Evolutionary conservation across 2,797 vertebrate species (phyloP), one percentile per base, ranked within the genome.

Genomic region (Tenualosa ilisha): DNA sequence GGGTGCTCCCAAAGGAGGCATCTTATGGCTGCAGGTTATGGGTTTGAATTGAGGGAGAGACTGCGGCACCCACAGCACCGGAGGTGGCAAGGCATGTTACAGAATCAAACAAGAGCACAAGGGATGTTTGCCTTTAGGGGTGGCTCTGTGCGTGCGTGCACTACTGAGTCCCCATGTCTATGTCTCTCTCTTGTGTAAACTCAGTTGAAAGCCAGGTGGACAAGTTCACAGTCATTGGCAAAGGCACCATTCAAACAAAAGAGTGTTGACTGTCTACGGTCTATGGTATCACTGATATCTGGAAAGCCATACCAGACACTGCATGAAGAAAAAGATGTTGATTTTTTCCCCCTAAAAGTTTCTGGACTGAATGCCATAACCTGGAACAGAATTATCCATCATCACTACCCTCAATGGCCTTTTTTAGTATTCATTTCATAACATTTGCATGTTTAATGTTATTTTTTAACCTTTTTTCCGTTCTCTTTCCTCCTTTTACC

Each of bases 391-490:
- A 40, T 75, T 40, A 40, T 40, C 68, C 15, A 17, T 75, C 1
- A 40, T 43, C 68, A 75, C 37, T 43, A 6, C 37, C 68, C 68
- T 75, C 6, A 17, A 75, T 75, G 12, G 37, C 26, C 26, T 40
- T 72, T 81, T 82, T 81, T 26, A 20, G 81, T 86, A 82, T 84
- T 11, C 31, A 50, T 46, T 6, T 81, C 22, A 86, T 85, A 82
- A 56, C 26, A 82, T 5, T 81, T 85, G 11, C 81, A 85, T 86
- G 65, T 61, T 84, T 82, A 85, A 26, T 90, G 85, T 88, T 88
- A 87, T 85, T 88, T 82, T 13, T 85, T 81, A 31, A 81, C 50
- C 49, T n/a, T 89, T 90, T 86, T 82, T 89, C 89, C 87, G 85
- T 85, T 93, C 89, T 92, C 90, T 43, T 91, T 88, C 54, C 54